A percentile compares a stretch with the other conserved stretches of the same genome.
These are phyloP conservation scores for Sebastes fasciatus DNA, from an alignment of 2,113 vertebrate species.

Conservation along the genomic window DNA sequence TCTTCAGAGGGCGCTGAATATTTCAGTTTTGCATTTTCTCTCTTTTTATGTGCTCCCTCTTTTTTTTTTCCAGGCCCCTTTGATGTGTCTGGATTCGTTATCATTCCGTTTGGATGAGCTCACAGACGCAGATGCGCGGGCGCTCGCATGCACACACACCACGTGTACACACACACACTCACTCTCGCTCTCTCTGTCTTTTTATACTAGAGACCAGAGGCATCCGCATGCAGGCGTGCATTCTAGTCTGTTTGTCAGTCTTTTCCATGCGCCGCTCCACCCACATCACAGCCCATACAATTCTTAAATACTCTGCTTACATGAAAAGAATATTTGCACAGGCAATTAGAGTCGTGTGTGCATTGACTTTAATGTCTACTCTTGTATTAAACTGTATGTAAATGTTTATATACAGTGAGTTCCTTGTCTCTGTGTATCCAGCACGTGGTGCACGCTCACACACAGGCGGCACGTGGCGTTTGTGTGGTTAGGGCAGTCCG, in stretches of 20 bases:
- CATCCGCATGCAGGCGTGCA: slow-evolving; percentile 62
- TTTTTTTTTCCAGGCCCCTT: slow-evolving; percentile 84
- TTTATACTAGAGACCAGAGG: slow-evolving; percentile 72
- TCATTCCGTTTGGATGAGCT: slow-evolving; percentile 90
- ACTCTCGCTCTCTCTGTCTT: slow-evolving; percentile 30
- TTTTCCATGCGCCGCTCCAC: slow-evolving; percentile 66
- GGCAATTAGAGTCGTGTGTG: slow-evolving; percentile 52
- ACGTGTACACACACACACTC: slow-evolving; percentile 28
- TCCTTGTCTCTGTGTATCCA: slow-evolving; percentile 19
- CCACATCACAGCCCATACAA: slow-evolving; percentile 58
- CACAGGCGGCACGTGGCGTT: slow-evolving; percentile 65
- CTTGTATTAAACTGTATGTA: slow-evolving; percentile 25
- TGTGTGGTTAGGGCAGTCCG: slow-evolving; percentile 66
- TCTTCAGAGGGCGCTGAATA: slow-evolving; percentile 94
- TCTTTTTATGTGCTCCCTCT: slow-evolving; percentile 81
- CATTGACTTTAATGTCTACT: slow-evolving; percentile 22
- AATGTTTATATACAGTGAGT: slow-evolving; percentile 26
- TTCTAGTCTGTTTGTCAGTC: slow-evolving; percentile 69
- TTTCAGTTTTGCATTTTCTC: slow-evolving; percentile 93
- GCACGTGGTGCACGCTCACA: slow-evolving; percentile 28
- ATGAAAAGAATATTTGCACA: slow-evolving; percentile 67
- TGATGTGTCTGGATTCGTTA: slow-evolving; percentile 95
- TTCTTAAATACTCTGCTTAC: slow-evolving; percentile 65
- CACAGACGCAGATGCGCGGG: slow-evolving; percentile 79
- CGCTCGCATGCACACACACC: slow-evolving; percentile 34